phyloP scores from a whole-genome alignment of 2,113 vertebrate species.

The Peromyscus maniculatus region DNA sequence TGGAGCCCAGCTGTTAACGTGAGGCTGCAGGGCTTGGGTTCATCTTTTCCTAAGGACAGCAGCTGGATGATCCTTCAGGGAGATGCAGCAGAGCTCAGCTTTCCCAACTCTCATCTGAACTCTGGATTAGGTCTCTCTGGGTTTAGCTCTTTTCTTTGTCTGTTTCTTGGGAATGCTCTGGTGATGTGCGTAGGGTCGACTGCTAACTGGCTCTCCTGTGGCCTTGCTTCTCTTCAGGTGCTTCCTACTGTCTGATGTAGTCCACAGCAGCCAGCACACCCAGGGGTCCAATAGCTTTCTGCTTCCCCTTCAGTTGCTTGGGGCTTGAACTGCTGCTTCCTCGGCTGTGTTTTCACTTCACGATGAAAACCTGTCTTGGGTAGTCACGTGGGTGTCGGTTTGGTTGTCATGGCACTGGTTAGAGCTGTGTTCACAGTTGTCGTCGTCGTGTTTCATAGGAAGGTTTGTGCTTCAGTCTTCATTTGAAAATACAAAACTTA shows the following conservation, averaged over 20 bases:
- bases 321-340: neutral
- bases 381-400: neutral
- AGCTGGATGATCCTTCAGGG: neutral
- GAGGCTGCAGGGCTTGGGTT: neutral
- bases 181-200: neutral
- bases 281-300: neutral
- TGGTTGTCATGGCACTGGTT: neutral
- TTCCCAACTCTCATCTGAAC: neutral
- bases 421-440: neutral
- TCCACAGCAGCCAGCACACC: neutral
- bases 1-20: neutral
- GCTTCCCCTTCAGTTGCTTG: neutral
- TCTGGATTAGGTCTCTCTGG: neutral
- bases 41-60: neutral
- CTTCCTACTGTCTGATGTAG: neutral
- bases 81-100: neutral
- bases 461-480: slow-evolving; percentile 37
- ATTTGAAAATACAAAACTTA: slow-evolving; percentile 46
- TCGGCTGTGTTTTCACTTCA: neutral
- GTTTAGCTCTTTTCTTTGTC: neutral
- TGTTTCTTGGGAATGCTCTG: slow-evolving; percentile 7
- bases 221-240: neutral
- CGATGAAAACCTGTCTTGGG: neutral
- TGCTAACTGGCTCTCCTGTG: neutral
- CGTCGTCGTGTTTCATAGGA: neutral